Conservation (phyloP, 2,113 vertebrate genomes). For the Nicator chloris region DNA sequence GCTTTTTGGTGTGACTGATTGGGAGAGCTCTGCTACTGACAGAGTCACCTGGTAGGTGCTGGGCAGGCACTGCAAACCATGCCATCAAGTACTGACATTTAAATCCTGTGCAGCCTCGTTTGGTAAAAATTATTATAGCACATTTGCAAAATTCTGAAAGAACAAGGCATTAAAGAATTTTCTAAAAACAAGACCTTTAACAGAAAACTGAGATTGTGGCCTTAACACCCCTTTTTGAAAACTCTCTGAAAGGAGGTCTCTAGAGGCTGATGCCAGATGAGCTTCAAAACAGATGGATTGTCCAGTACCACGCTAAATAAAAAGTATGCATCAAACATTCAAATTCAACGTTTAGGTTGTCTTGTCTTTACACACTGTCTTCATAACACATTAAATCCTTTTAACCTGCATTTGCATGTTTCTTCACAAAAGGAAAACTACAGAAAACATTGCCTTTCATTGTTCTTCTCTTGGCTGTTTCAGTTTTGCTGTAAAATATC, state of each 20-base stretch:
- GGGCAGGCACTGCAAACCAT: background rate
- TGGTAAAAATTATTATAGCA: background rate
- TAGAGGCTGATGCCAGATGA: background rate
- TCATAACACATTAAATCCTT: background rate
- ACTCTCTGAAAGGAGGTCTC: background rate
- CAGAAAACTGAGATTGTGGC: background rate
- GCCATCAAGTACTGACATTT: fast-evolving
- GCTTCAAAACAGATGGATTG: background rate
- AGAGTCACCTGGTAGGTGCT: background rate
- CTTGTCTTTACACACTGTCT: background rate
- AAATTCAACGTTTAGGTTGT: background rate
- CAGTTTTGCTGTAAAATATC: background rate
- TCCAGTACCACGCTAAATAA: background rate
- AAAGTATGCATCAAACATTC: background rate
- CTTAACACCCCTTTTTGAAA: background rate
- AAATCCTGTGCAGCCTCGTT: background rate
- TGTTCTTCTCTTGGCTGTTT: background rate
- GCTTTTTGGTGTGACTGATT: background rate
- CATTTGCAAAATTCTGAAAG: background rate
- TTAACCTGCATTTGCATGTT: background rate
- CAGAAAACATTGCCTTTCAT: background rate
- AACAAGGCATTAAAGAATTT: background rate
- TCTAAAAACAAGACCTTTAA: background rate
- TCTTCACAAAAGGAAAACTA: background rate
- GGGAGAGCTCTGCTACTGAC: fast-evolving